A percentile compares a stretch with the other conserved stretches of the same genome.
These are phyloP conservation scores for Lithobates pipiens DNA, from an alignment of 2,797 vertebrate species.

Conservation along the genomic window DNA sequence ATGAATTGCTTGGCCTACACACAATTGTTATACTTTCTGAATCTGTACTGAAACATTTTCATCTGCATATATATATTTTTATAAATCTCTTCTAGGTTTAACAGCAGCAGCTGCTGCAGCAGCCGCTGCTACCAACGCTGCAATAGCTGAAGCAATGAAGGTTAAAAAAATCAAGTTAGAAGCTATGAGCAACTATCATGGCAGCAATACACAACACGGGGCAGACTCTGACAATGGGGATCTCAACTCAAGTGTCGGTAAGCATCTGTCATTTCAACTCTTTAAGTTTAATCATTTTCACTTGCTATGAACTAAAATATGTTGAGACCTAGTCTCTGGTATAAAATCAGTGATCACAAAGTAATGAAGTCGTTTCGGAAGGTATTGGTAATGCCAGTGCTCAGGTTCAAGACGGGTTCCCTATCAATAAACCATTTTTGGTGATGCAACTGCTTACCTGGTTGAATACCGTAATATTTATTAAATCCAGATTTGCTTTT, in stretches of 20 bases:
- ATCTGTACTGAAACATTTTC: no score
- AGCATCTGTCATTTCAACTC: conserved; percentile 66
- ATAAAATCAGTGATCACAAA: background rate
- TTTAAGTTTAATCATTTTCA: no score
- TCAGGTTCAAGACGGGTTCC: no score
- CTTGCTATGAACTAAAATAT: background rate
- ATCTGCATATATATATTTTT: background rate
- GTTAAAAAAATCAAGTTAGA: conserved; percentile 99
- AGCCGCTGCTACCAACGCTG: conserved; percentile 95
- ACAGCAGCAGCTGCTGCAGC: conserved; percentile 93
- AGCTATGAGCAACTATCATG: conserved; percentile 98
- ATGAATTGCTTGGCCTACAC: no score
- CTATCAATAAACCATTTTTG: no score
- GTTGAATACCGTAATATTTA: no score
- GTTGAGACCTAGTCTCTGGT: background rate
- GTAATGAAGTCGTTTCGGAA: no score
- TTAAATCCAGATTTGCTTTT: no score
- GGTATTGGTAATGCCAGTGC: no score
- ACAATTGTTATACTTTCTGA: no score
- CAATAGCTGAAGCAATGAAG: conserved; percentile 99
- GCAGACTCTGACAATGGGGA: conserved; percentile 95
- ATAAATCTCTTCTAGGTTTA: conserved; percentile 81
- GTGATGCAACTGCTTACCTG: no score
- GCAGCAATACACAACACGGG: conserved; percentile 93
- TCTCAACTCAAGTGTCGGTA: conserved; percentile 94